These are phyloP conservation scores for Steinernema carpocapsae DNA, from an alignment of 2,888 invertebrate species.

Conservation along the genomic window DNA sequence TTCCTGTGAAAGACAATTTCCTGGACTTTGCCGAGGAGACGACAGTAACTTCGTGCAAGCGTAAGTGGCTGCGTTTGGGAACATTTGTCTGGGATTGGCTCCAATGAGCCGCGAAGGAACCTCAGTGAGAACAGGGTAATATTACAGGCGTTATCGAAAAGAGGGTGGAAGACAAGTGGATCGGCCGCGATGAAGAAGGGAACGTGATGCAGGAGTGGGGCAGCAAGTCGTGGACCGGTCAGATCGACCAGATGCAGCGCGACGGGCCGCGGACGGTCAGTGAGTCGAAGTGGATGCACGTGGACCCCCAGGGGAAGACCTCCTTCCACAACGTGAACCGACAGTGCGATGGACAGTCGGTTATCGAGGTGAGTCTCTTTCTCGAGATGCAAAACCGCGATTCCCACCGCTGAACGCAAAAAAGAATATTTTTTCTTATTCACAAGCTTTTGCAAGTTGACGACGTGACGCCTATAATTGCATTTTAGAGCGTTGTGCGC, in stretches of 20 bases:
- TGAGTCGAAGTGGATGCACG: constrained; percentile 34
- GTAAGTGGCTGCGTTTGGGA: constrained; percentile 17
- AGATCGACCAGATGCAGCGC: constrained; percentile 20
- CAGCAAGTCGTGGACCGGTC: constrained; percentile 32
- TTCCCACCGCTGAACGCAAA: neutral
- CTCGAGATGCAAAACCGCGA: neutral
- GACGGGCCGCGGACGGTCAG: constrained; percentile 20
- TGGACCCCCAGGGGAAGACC: constrained; percentile 18
- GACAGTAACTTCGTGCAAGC: constrained; percentile 32
- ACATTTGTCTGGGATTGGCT: neutral
- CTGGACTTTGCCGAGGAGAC: neutral
- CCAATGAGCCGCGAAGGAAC: neutral
- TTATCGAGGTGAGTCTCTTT: constrained; percentile 15
- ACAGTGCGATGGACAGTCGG: constrained; percentile 30
- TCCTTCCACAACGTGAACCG: constrained; percentile 31
- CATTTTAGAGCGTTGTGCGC: constrained; percentile 33
- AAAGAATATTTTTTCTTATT: constrained; percentile 6
- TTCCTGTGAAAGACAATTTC: constrained; percentile 23
- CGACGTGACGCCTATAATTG: constrained; percentile 18
- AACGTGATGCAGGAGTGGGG: constrained; percentile 37
- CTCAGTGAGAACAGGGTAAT: neutral
- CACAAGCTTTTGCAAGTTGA: neutral
- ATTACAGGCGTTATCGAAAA: constrained; percentile 38
- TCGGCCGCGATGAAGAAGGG: constrained; percentile 37
- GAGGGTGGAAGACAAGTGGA: constrained; percentile 37